phyloP scores from a whole-genome alignment of 2,888 invertebrate species.

The Drosophila meridionalis region DNA sequence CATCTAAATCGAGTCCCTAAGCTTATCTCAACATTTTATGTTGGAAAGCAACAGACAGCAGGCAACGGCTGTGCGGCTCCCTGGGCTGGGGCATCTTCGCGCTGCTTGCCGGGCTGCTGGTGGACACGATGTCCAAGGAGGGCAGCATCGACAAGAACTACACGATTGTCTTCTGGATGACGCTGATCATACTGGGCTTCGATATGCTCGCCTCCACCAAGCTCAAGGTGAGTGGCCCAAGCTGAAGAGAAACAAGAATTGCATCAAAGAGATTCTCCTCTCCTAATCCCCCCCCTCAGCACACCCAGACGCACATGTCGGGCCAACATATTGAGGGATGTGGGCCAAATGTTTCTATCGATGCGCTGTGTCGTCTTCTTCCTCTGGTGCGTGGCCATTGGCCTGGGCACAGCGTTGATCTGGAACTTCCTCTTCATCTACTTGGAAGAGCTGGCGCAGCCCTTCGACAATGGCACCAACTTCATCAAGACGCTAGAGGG shows the following conservation, averaged over 20 bases:
- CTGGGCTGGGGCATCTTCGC: conserved; percentile 92
- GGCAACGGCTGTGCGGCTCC: neutral
- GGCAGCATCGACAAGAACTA: conserved; percentile 88
- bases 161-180: conserved; percentile 91
- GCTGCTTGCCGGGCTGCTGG: conserved; percentile 90
- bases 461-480: conserved; percentile 84
- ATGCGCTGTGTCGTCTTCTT: conserved; percentile 90
- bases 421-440: conserved; percentile 96
- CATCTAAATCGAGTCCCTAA: neutral
- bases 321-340: conserved; percentile 89
- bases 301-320: conserved; percentile 88
- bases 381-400: conserved; percentile 92
- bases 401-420: conserved; percentile 92
- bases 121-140: conserved; percentile 90
- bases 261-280: neutral
- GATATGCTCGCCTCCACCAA: conserved; percentile 89
- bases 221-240: conserved; percentile 86
- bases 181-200: conserved; percentile 88
- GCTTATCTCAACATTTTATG: neutral
- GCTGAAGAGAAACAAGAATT: neutral
- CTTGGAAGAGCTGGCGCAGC: conserved; percentile 89
- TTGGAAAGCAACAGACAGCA: neutral
- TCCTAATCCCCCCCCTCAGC: conserved; percentile 84
- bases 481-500: conserved; percentile 92
- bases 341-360: conserved; percentile 88